Conservation (phyloP, 1,140 invertebrate genomes). For the Chionoecetes opilio region DNA sequence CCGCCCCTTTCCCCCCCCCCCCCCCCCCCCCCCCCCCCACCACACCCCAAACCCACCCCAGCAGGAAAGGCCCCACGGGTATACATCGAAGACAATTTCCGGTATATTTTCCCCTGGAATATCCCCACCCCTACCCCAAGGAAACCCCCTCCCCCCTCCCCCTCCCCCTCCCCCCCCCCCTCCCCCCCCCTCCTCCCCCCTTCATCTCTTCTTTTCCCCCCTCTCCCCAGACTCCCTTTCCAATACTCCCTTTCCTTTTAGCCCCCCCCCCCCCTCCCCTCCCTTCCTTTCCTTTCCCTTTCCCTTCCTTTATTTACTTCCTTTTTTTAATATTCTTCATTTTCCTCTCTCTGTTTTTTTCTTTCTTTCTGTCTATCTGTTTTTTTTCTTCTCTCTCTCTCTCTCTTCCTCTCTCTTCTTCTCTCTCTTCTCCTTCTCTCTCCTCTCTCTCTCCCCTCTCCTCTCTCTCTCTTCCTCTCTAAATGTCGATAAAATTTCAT, state of each 20-base stretch:
- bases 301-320: neutral
- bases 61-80: no score
- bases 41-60: no score
- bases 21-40: no score
- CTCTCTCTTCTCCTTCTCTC: conserved; percentile 24
- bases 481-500: no score
- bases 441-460: neutral
- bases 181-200: neutral
- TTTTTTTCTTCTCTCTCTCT: neutral
- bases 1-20: no score
- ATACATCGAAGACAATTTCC: no score
- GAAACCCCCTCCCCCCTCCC: neutral
- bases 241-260: neutral
- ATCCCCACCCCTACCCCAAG: no score
- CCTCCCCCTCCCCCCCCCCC: neutral
- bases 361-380: conserved; percentile 34
- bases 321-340: neutral
- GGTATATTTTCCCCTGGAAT: no score
- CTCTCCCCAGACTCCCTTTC: neutral
- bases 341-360: neutral
- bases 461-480: conserved; percentile 33
- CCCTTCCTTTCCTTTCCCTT: neutral
- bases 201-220: neutral
- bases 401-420: neutral
- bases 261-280: neutral